Percentiles rank a stretch among this genome's conserved stretches.
Conservation (phyloP, 2,888 invertebrate genomes). For the Drosophila mimica region DNA sequence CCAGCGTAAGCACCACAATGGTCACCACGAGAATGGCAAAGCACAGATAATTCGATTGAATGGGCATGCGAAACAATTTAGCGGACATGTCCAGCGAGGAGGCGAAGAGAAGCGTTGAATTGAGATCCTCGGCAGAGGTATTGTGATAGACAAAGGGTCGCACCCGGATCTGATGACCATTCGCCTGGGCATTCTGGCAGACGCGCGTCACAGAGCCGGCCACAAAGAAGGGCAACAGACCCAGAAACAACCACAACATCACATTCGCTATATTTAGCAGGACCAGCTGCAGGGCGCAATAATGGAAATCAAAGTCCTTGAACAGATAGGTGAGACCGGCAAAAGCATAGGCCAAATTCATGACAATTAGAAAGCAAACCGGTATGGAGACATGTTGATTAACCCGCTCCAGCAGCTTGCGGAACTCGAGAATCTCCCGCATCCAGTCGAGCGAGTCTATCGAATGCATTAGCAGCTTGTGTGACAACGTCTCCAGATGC, state of each 20-base stretch:
- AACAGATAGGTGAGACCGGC: constrained; percentile 90
- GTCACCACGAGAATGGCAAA: constrained; percentile 87
- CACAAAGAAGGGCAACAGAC: constrained; percentile 86
- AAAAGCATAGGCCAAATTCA: constrained; percentile 90
- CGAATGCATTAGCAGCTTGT: constrained; percentile 90
- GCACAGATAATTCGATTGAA: constrained; percentile 89
- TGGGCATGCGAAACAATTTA: constrained; percentile 90
- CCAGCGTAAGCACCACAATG: constrained; percentile 88
- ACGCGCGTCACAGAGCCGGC: constrained; percentile 91
- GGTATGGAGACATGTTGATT: constrained; percentile 91
- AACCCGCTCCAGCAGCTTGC: constrained; percentile 90
- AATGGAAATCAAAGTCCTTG: constrained; percentile 87
- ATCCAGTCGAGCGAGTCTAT: constrained; percentile 92
- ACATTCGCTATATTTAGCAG: constrained; percentile 89
- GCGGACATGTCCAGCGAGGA: constrained; percentile 91
- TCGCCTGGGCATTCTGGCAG: constrained; percentile 89
- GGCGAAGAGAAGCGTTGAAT: constrained; percentile 91
- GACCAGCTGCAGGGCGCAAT: constrained; percentile 87
- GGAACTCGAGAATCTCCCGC: constrained; percentile 92
- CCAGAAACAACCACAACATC: constrained; percentile 81
- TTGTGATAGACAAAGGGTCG: constrained; percentile 93
- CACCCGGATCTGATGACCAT: constrained; percentile 92
- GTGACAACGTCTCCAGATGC: constrained; percentile 90
- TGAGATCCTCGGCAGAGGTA: constrained; percentile 90
- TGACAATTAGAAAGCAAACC: constrained; percentile 91